phyloP scores from a whole-genome alignment of 2,888 invertebrate genomes.

The Hirtodrosophila alboralis region DNA sequence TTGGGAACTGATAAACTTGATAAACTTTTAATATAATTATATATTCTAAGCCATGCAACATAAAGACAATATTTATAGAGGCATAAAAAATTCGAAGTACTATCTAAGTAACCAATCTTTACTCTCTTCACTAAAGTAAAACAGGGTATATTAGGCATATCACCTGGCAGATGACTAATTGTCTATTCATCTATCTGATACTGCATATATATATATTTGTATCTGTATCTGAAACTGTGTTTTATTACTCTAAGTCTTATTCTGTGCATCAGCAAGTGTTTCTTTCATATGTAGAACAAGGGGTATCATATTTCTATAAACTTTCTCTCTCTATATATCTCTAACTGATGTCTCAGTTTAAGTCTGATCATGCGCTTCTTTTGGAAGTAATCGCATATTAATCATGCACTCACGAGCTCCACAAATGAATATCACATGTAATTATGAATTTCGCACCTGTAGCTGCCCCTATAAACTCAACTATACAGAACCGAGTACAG shows the following conservation, averaged over 20 bases:
- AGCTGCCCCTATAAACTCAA: conserved; percentile 23
- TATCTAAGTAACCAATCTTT: too few species aligned
- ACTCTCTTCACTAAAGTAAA: too few species aligned
- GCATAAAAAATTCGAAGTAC: too few species aligned
- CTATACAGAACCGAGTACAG: conserved; percentile 1
- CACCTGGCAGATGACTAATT: conserved; percentile 13
- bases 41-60: too few species aligned
- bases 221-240: conserved; percentile 5
- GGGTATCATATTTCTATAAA: conserved; percentile 82
- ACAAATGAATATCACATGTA: conserved; percentile 33
- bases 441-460: conserved; percentile 28
- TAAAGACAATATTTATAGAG: too few species aligned
- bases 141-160: too few species aligned
- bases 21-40: too few species aligned
- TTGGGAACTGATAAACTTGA: too few species aligned
- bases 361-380: conserved; percentile 13
- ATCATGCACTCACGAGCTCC: conserved; percentile 22
- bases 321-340: neutral
- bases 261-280: conserved; percentile 32
- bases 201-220: neutral
- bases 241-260: conserved; percentile 3
- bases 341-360: neutral
- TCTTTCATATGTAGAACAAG: conserved; percentile 15
- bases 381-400: conserved; percentile 18
- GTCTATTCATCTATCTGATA: conserved; percentile 4